phyloP scores from a whole-genome alignment of 2,797 vertebrate genomes.

The Hoplostethus mediterraneus region DNA sequence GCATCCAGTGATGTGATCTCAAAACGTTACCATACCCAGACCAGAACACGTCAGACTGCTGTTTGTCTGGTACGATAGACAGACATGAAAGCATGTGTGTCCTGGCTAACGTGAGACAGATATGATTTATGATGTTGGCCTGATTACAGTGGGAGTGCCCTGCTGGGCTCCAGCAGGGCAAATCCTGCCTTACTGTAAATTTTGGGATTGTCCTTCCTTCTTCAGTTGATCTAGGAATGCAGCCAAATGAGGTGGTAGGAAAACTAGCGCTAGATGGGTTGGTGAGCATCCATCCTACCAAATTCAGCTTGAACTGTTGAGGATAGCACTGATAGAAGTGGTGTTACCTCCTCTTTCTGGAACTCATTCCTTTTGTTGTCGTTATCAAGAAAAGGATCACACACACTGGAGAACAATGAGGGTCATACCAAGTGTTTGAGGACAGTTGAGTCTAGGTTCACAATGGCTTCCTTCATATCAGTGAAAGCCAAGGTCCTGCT shows the following conservation, averaged over 20 bases:
- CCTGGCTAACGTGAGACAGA: slow-evolving; percentile 6
- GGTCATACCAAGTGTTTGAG: not conserved
- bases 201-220: slow-evolving; percentile 49
- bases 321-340: slow-evolving; percentile 4
- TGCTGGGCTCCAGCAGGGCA: too few species aligned
- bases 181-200: slow-evolving; percentile 48
- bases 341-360: slow-evolving; percentile 20
- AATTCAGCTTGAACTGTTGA: slow-evolving; percentile 10
- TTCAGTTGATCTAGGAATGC: slow-evolving; percentile 48
- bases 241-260: slow-evolving; percentile 52
- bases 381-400: slow-evolving; percentile 4
- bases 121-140: slow-evolving; percentile 31
- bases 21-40: not conserved
- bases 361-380: slow-evolving; percentile 8
- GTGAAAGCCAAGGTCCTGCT: not conserved
- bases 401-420: slow-evolving; percentile 7
- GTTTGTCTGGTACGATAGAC: slow-evolving; percentile 10
- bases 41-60: not conserved
- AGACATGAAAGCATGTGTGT: not conserved
- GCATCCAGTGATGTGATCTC: not conserved
- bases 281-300: not conserved
- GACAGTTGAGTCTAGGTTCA: not conserved
- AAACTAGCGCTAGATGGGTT: slow-evolving; percentile 18
- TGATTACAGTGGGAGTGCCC: slow-evolving; percentile 32
- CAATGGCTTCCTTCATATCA: not conserved